Evolutionary conservation across 2,888 invertebrate species (phyloP), one percentile per base, ranked within the genome.

Genomic region (Flexamia atlantica): DNA sequence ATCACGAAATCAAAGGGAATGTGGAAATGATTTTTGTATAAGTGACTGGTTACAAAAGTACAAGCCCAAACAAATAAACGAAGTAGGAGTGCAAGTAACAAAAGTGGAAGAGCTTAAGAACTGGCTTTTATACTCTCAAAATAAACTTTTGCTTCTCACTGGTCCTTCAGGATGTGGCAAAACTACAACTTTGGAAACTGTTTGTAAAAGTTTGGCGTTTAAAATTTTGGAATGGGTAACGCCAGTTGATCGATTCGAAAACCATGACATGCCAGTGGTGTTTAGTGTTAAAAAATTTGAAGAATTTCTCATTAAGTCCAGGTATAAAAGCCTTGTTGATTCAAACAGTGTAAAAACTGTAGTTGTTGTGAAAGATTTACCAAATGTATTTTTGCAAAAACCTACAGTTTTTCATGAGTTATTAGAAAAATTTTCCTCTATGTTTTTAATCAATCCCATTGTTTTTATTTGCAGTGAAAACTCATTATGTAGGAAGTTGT

Each of bases 121-220:
- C 30, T 96, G 96, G 96, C 87, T 96, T 76, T 88, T 88, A 46
- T 23, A 50, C 7, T 23, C 28, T 28, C 40, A n/a, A 30, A 64
- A 28, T 10, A 83, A 83, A 40, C 57, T 76, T 86, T 90, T 97
- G 50, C 89, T 97, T 5, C 87, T 98, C 28, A 94, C 94, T 10
- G 98, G 98, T 0, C 96, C 97, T 28, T 93, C 97, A 0, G 98
- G 98, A 0, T 93, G 94, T 89, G 97, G 97, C 0, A 98, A 98
- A 91, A 96, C 97, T 0, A 92, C 94, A 0, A 93, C 96, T 0
- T 87, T 97, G 0, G 92, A 91, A 84, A 92, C 94, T 12, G 87
- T 97, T 12, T 95, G 95, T 46, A 91, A 92, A 82, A 93, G 94
- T 87, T 90, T 94, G 85, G 91, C 92, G 32, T 90, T 93, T 42